Evolutionary conservation across 1,140 invertebrate species (phyloP), one percentile per base, ranked within the genome.

Genomic region (Pissodes strobi): DNA sequence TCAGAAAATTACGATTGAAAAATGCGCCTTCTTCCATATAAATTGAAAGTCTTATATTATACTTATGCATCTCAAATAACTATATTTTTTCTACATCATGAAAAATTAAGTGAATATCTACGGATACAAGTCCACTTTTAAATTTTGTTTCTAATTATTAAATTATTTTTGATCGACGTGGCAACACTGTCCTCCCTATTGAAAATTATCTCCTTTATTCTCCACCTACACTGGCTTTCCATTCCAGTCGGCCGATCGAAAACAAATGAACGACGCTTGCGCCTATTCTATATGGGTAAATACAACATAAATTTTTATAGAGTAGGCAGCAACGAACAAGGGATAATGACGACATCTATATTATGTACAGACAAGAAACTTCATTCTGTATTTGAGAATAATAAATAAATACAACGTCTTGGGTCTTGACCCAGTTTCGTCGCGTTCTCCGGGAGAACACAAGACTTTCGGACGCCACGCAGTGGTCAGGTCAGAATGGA

Each of bases 251-350:
- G 45, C 17, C 58, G 58, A 61, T 61, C 58, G 58, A 61, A 61
- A 61, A 61, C 58, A 61, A 61, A 51, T 23, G 46, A 25, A 61
- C 27, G 22, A 52, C 58, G 58, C 58, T 27, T 38, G 58, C 58
- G 58, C 58, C 37, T 52, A 51, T 13, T 55, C 27, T 27, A 27
- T 12, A 18, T 5, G 5, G 9, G 15, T 19, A 48, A 1, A 23
- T 13, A 9, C 45, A 22, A 48, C 13, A 17, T 17, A 27, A 25
- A n/a, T 55, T 57, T 27, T 25, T 15, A 17, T 25, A 30, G 18
- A n/a, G n/a, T n/a, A n/a, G n/a, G n/a, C n/a, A n/a, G 43, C 18
- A 19, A 57, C 39, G 18, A 6, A 23, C 12, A n/a, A n/a, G n/a
- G n/a, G n/a, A 17, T 23, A 39, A 45, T 57, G 53, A 57, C 51